Evolutionary conservation across 2,888 invertebrate species (phyloP).

Genomic region (Syrista parreyssii): DNA sequence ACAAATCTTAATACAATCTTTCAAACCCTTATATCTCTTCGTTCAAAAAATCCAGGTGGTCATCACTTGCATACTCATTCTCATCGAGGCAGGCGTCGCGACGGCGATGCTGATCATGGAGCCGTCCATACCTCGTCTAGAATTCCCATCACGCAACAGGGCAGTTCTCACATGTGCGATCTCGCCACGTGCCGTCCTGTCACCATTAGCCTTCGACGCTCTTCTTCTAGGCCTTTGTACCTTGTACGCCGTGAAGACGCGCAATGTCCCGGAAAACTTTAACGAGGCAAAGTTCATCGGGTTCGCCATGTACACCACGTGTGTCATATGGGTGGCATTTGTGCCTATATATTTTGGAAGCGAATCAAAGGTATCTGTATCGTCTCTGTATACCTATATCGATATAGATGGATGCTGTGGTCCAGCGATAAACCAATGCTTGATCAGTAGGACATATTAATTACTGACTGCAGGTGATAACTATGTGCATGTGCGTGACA

Average conservation of each 20-base stretch:
- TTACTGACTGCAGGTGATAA: constrained; percentile 41
- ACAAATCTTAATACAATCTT: neutral
- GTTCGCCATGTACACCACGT: constrained; percentile 84
- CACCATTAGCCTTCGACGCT: constrained; percentile 78
- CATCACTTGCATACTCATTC: constrained; percentile 74
- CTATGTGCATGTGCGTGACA: constrained; percentile 77
- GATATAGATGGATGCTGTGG: neutral
- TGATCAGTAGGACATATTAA: neutral
- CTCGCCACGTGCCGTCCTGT: constrained; percentile 70
- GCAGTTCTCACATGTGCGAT: constrained; percentile 75
- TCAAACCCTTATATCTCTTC: neutral
- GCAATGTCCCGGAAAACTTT: constrained; percentile 85
- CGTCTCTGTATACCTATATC: neutral
- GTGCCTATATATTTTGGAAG: constrained; percentile 82
- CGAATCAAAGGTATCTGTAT: constrained; percentile 70
- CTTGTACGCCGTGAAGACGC: constrained; percentile 80
- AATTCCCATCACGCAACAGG: constrained; percentile 68
- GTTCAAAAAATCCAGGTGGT: constrained; percentile 66
- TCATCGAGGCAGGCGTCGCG: constrained; percentile 76
- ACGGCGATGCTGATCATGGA: constrained; percentile 72
- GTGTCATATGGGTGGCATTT: constrained; percentile 84
- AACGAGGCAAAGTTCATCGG: constrained; percentile 82
- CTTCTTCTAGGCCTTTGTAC: constrained; percentile 80
- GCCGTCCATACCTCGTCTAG: constrained; percentile 70
- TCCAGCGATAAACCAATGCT: neutral